Percentiles rank a stretch among this genome's conserved stretches.
These are phyloP conservation scores for Pachydiplax longipennis DNA, from an alignment of 2,888 invertebrate species.

Conservation along the genomic window DNA sequence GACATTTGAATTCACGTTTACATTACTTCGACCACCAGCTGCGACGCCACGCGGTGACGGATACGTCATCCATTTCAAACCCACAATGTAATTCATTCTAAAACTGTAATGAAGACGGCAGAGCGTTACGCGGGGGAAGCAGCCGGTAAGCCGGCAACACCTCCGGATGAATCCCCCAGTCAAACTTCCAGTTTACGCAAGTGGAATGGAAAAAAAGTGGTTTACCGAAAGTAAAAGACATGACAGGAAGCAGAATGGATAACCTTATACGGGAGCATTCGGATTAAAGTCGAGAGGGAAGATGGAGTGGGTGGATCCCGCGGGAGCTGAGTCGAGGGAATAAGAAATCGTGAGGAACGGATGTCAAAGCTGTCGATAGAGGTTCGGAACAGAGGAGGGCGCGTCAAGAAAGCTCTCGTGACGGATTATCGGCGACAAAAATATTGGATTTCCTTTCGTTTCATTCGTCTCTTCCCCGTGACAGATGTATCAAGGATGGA, in stretches of 20 bases:
- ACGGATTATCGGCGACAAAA: not conserved
- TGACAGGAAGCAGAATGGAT: not conserved
- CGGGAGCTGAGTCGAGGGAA: not conserved
- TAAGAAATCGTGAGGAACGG: not conserved
- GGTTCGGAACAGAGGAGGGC: not conserved
- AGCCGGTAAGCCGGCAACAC: not conserved
- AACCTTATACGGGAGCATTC: not conserved
- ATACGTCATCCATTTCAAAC: too few species aligned
- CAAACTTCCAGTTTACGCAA: not conserved
- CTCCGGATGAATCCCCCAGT: not conserved
- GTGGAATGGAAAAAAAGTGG: not conserved
- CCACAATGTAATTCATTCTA: too few species aligned
- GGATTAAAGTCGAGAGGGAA: not conserved
- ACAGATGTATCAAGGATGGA: not conserved
- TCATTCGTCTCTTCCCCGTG: not conserved
- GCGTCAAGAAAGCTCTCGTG: not conserved
- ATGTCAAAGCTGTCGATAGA: not conserved
- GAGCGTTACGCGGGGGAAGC: too few species aligned
- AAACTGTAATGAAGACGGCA: too few species aligned
- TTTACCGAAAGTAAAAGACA: not conserved
- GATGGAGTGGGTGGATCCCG: not conserved
- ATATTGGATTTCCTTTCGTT: not conserved
- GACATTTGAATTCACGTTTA: too few species aligned
- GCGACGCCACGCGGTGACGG: too few species aligned
- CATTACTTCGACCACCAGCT: too few species aligned